These are phyloP conservation scores for Daboia siamensis DNA, from an alignment of 2,113 vertebrate genomes.

Conservation along the genomic window DNA sequence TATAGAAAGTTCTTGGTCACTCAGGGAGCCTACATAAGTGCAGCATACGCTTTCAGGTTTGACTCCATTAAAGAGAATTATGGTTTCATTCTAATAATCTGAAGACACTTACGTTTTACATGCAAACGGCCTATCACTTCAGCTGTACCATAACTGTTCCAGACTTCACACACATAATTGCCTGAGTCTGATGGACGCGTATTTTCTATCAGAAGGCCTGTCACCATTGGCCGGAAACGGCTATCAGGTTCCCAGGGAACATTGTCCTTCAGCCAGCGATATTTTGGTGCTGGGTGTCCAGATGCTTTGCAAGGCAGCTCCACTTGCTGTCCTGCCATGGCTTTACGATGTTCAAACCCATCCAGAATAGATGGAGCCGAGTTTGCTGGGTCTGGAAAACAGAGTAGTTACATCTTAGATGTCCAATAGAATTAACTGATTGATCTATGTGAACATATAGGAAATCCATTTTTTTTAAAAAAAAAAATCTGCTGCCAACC, in stretches of 20 bases:
- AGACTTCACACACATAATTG: slow-evolving; percentile 95
- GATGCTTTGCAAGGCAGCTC: slow-evolving; percentile 97
- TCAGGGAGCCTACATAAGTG: neutral
- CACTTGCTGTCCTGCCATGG: slow-evolving; percentile 90
- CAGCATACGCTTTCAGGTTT: neutral
- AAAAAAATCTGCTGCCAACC: neutral
- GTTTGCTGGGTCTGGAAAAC: slow-evolving; percentile 85
- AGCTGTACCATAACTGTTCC: slow-evolving; percentile 95
- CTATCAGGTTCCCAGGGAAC: slow-evolving; percentile 92
- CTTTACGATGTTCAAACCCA: slow-evolving; percentile 92
- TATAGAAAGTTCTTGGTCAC: neutral
- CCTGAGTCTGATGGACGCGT: slow-evolving; percentile 86
- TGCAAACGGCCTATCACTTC: slow-evolving; percentile 88
- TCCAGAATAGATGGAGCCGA: slow-evolving; percentile 94
- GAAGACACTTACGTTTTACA: slow-evolving; percentile 88
- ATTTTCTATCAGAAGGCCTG: slow-evolving; percentile 89
- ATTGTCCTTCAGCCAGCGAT: slow-evolving; percentile 97
- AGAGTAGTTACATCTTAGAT: neutral
- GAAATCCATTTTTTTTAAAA: neutral
- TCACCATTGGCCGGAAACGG: slow-evolving; percentile 87
- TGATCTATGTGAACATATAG: neutral
- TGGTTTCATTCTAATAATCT: neutral
- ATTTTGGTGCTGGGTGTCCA: slow-evolving; percentile 91
- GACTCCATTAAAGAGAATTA: neutral
- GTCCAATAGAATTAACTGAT: neutral